Conservation (phyloP, 2,113 vertebrate species). For the Phocoena sinus region DNA sequence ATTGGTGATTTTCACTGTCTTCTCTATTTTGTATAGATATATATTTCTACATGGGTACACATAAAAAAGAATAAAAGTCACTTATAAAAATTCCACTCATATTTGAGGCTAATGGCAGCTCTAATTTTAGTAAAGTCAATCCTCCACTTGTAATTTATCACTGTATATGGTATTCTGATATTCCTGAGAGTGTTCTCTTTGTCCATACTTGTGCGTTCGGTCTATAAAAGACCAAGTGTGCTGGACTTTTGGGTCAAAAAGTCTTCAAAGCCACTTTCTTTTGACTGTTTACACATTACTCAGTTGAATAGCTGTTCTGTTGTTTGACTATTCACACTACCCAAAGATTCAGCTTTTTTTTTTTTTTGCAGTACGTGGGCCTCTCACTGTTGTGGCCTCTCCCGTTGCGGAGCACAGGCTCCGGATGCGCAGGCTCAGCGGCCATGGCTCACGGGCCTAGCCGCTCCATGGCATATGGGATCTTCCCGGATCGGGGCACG, state of each 20-base stretch:
- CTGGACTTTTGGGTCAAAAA: neutral
- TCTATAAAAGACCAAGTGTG: neutral
- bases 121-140: slow-evolving; percentile 7
- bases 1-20: neutral
- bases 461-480: too few species aligned
- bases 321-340: neutral
- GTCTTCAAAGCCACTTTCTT: neutral
- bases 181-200: neutral
- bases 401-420: too few species aligned
- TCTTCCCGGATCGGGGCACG: too few species aligned
- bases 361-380: too few species aligned
- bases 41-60: neutral
- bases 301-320: neutral
- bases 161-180: neutral
- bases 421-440: too few species aligned
- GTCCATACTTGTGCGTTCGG: neutral
- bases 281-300: neutral
- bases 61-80: neutral
- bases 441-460: too few species aligned
- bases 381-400: too few species aligned
- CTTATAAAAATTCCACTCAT: neutral
- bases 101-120: neutral
- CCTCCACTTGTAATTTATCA: neutral
- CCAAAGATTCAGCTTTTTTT: neutral
- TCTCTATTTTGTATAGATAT: neutral